Evolutionary conservation across 2,888 invertebrate genomes (phyloP).

Genomic region (Formica aserva): DNA sequence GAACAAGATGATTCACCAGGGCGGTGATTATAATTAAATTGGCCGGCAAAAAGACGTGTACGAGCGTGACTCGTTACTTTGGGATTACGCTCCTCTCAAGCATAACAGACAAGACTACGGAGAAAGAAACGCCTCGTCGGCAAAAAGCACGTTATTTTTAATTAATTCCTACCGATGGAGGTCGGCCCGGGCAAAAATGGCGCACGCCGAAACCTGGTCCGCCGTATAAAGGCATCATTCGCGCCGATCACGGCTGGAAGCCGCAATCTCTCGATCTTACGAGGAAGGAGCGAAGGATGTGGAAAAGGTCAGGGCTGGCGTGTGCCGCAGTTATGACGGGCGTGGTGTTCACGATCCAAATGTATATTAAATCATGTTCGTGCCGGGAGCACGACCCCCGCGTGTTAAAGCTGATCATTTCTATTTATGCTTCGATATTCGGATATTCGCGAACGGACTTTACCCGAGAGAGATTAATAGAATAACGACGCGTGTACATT

Average conservation of each 20-base stretch:
- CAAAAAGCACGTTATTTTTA: conserved; percentile 51
- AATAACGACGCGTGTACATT: conserved; percentile 1
- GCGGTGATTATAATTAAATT: conserved; percentile 57
- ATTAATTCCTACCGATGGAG: conserved; percentile 44
- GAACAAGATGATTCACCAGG: not conserved
- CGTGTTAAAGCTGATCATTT: conserved; percentile 61
- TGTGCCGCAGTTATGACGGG: conserved; percentile 71
- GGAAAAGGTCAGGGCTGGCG: conserved; percentile 77
- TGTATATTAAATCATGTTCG: conserved; percentile 69
- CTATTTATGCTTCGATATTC: conserved; percentile 42
- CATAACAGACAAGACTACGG: conserved; percentile 4
- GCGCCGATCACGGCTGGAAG: conserved; percentile 57
- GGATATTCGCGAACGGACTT: conserved; percentile 2
- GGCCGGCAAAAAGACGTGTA: conserved; percentile 29
- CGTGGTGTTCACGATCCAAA: conserved; percentile 70
- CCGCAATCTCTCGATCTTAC: conserved; percentile 56
- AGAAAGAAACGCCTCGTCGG: conserved; percentile 11
- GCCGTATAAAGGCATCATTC: conserved; percentile 43
- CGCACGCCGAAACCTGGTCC: conserved; percentile 14
- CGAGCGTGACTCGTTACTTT: conserved; percentile 48
- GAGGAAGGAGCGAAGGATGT: conserved; percentile 42
- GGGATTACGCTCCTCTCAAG: conserved; percentile 33
- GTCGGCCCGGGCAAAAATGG: conserved; percentile 22
- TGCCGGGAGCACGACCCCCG: conserved; percentile 66
- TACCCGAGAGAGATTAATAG: conserved; percentile 26